Base-by-base conservation (phyloP, 2,797 vertebrate species). In the Sebastes matsubarae region DNA sequence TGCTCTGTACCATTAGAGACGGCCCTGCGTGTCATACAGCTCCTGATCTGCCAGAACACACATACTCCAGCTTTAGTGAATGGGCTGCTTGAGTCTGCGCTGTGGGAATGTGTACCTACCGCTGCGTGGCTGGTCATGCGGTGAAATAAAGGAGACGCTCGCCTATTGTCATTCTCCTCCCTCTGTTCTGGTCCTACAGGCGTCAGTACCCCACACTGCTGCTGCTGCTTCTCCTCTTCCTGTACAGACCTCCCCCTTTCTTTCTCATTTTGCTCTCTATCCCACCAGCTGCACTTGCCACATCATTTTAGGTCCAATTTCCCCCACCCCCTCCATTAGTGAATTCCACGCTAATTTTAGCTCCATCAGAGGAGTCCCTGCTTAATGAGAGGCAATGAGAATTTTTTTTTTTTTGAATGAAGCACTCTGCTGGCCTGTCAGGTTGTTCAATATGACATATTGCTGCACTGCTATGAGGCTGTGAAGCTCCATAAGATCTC, bases 271-370 rank as follows among this genome's bases (percentile, higher is more conserved):
- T 76, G 60, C 70, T 76, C 61, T 77, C 30, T 57, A 25, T 79
- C 24, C 52, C 73, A 81, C 73, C 52, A 75, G 76, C 91, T 89
- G 72, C 80, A 70, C 83, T 85, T 89, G 66, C 87, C 79, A 86
- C 80, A 86, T 84, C 46, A 70, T 88, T 86, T 81, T 50, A 75
- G 61, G 16, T 71, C 72, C 74, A 75, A 13, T 68, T 42, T 66
- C 42, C 36, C 73, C 68, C 63, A 6, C 38, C 42, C 42, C 6
- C 16, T 46, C 42, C 42, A 75, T 80, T 46, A 81, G 59, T 70
- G 61, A 68, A 76, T 84, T 87, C 61, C 68, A 65, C 22, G 46
- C 72, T 87, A 73, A 80, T 82, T 90, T 84, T 68, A 79, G 77
- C 87, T 61, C 64, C 70, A 66, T 79, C 74, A 76, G 57, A 68